A percentile compares a stretch with the other conserved stretches of the same genome.
Evolutionary conservation across 2,113 vertebrate species (phyloP).

Genomic region (Polypterus senegalus): DNA sequence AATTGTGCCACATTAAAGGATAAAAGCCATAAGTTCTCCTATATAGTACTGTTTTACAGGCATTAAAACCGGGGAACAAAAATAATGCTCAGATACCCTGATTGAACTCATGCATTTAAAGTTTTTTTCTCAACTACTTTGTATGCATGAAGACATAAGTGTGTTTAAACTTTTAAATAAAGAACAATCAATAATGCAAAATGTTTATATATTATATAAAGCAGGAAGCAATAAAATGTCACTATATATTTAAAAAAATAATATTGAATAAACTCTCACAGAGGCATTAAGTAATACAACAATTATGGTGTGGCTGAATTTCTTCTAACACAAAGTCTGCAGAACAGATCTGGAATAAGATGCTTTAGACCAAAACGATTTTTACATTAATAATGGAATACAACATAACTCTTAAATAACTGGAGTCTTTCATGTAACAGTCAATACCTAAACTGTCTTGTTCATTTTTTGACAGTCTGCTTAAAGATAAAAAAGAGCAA

Average conservation of each 20-base stretch:
- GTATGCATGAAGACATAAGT: constrained; percentile 19
- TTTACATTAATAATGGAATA: too few relatives aligned
- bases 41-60: background rate
- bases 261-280: constrained; percentile 65
- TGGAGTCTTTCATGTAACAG: too few relatives aligned
- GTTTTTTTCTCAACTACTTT: constrained; percentile 15
- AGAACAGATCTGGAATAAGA: too few relatives aligned
- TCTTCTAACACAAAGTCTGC: too few relatives aligned
- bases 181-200: constrained; percentile 27
- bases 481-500: constrained; percentile 28
- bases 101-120: constrained; percentile 22
- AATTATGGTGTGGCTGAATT: constrained; percentile 21
- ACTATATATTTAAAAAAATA: constrained; percentile 74
- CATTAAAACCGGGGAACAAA: constrained; percentile 10
- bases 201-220: constrained; percentile 5
- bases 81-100: constrained; percentile 25
- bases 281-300: constrained; percentile 64
- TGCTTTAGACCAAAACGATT: too few relatives aligned
- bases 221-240: constrained; percentile 32
- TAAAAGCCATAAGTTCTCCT: too few relatives aligned
- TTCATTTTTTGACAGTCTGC: too few relatives aligned
- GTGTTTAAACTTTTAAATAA: constrained; percentile 13
- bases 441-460: too few relatives aligned
- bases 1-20: too few relatives aligned
- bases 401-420: too few relatives aligned